Conservation (phyloP, 1,140 invertebrate genomes). For the Drosophila albomicans region DNA sequence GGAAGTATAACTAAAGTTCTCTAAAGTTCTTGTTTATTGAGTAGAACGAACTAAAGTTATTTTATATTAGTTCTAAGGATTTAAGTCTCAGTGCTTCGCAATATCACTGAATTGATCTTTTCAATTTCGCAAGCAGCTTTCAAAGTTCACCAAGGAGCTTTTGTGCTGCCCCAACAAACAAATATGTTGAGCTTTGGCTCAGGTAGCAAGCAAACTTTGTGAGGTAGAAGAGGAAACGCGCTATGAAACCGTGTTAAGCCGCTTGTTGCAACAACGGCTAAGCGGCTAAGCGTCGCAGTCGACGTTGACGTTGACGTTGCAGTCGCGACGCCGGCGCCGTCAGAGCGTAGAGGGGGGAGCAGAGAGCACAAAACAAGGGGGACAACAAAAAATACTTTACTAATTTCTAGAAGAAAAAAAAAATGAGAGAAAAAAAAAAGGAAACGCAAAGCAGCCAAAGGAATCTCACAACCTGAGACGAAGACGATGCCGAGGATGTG, state of each 20-base stretch:
- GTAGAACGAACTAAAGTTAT: no score
- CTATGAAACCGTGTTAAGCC: conserved; percentile 56
- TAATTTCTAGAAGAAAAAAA: conserved; percentile 44
- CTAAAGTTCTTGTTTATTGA: no score
- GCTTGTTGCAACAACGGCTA: conserved; percentile 76
- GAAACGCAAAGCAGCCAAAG: conserved; percentile 34
- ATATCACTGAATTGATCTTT: no score
- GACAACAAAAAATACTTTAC: conserved; percentile 34
- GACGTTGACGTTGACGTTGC: not conserved
- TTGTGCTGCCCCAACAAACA: no score
- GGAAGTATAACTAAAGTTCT: no score
- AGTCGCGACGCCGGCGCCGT: not conserved
- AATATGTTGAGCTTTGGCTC: no score
- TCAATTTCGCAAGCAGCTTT: no score
- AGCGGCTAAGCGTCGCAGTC: conserved; percentile 28
- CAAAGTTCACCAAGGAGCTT: no score
- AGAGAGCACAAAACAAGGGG: conserved; percentile 8
- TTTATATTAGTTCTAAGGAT: no score
- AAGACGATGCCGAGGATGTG: not conserved
- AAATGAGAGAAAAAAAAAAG: conserved; percentile 11
- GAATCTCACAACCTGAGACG: conserved; percentile 34
- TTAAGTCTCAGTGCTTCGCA: no score
- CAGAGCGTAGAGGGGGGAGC: conserved; percentile 18
- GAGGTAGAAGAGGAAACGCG: not conserved
- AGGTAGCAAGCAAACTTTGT: not conserved